A percentile compares a stretch with the other conserved stretches of the same genome.
Conservation (phyloP, 2,888 invertebrate genomes). For the Resseliella maxima region DNA sequence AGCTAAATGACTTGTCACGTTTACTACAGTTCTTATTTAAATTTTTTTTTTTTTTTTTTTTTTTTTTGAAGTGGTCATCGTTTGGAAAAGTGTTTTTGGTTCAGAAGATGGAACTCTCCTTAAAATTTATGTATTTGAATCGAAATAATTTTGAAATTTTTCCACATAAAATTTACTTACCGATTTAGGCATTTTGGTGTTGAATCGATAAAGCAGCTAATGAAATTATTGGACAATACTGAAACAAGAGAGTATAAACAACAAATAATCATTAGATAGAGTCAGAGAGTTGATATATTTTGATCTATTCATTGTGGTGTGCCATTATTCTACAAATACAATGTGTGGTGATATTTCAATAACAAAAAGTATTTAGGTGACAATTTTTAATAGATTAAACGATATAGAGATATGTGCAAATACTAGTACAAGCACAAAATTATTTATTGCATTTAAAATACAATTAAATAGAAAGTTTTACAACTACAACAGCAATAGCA, state of each 20-base stretch:
- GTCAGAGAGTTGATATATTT: too few species aligned
- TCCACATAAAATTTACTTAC: not conserved
- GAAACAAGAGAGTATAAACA: not conserved
- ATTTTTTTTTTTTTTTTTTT: too few species aligned
- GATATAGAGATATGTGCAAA: not conserved
- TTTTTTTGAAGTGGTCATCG: not conserved
- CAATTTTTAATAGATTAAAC: not conserved
- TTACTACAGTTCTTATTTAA: not conserved
- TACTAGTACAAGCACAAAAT: slow-evolving; percentile 37
- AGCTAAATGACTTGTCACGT: not conserved
- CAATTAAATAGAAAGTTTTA: slow-evolving; percentile 48
- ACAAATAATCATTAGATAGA: not conserved
- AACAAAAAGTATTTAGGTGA: slow-evolving; percentile 1
- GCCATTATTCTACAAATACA: too few species aligned
- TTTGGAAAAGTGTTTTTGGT: not conserved
- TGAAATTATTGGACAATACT: slow-evolving; percentile 3
- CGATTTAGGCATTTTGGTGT: slow-evolving; percentile 51
- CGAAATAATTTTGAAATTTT: not conserved
- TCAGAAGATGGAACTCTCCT: too few species aligned
- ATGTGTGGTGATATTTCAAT: too few species aligned
- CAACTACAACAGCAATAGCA: slow-evolving; percentile 9
- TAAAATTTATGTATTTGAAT: not conserved
- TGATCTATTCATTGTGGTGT: too few species aligned
- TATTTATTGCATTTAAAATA: slow-evolving; percentile 14
- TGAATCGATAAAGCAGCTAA: not conserved